phyloP scores from a whole-genome alignment of 2,888 invertebrate species.

The Synergus japonicus region DNA sequence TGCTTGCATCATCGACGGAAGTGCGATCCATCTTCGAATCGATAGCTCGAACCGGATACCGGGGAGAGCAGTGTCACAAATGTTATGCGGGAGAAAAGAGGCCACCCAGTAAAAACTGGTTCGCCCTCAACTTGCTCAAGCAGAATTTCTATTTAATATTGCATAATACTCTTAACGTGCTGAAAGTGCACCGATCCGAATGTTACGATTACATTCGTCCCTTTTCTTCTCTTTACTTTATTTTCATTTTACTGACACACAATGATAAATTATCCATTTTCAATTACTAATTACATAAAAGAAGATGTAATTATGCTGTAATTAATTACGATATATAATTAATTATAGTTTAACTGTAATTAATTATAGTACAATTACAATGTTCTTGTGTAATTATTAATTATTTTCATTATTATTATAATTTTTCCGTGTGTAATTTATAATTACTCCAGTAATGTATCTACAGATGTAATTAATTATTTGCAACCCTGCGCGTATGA shows the following conservation, averaged over 20 bases:
- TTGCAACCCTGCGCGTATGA: no score
- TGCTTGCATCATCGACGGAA: conserved; percentile 32
- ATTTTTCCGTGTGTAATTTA: no score
- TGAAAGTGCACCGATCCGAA: conserved; percentile 5
- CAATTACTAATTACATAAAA: no score
- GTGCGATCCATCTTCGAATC: conserved; percentile 25
- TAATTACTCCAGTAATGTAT: no score
- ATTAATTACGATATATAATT: no score
- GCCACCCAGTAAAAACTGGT: conserved; percentile 17
- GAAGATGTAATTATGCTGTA: no score
- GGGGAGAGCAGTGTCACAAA: conserved; percentile 6
- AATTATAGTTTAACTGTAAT: no score
- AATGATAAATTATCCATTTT: no score
- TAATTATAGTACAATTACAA: no score
- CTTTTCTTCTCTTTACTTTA: neutral
- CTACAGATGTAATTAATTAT: no score
- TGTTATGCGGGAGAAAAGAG: conserved; percentile 1
- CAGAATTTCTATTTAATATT: conserved; percentile 30
- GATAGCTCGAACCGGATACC: conserved; percentile 17
- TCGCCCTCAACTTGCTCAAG: neutral
- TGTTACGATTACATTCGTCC: neutral
- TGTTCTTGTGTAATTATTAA: no score
- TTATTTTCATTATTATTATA: no score
- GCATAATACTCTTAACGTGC: conserved; percentile 18
- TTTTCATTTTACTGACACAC: neutral